Conservation (phyloP, 2,797 vertebrate genomes). For the Malacoctenus gilli region DNA sequence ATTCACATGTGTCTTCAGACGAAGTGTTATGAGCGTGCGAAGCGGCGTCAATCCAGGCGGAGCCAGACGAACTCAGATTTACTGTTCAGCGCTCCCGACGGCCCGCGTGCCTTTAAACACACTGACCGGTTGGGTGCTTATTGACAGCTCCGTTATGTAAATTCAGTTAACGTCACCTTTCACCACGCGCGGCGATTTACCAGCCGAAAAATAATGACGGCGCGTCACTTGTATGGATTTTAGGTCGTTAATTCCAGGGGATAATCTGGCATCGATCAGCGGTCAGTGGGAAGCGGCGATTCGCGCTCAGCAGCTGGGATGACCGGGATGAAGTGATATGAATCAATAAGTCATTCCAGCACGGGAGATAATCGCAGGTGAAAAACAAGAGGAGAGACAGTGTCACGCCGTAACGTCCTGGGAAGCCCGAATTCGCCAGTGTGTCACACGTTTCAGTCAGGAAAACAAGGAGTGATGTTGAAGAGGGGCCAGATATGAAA, state of each 20-base stretch:
- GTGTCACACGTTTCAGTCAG: too few relatives aligned
- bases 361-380: constrained; percentile 13
- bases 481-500: too few relatives aligned
- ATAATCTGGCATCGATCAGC: constrained; percentile 28
- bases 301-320: constrained; percentile 12
- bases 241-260: constrained; percentile 9
- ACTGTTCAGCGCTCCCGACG: too few relatives aligned
- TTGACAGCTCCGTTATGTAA: too few relatives aligned
- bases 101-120: too few relatives aligned
- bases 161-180: not conserved
- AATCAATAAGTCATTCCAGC: constrained; percentile 31
- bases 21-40: too few relatives aligned
- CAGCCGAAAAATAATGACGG: constrained; percentile 19
- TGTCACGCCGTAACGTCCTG: not conserved
- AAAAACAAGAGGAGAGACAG: constrained; percentile 12
- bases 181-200: constrained; percentile 20
- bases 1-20: too few relatives aligned
- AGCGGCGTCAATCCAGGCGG: too few relatives aligned
- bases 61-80: too few relatives aligned
- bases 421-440: too few relatives aligned
- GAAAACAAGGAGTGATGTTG: too few relatives aligned
- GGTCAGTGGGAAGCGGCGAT: constrained; percentile 7
- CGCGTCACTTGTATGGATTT: constrained; percentile 36
- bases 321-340: constrained; percentile 1
- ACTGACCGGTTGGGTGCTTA: too few relatives aligned